phyloP scores from a whole-genome alignment of 2,113 vertebrate species.

The Platysternon megacephalum region DNA sequence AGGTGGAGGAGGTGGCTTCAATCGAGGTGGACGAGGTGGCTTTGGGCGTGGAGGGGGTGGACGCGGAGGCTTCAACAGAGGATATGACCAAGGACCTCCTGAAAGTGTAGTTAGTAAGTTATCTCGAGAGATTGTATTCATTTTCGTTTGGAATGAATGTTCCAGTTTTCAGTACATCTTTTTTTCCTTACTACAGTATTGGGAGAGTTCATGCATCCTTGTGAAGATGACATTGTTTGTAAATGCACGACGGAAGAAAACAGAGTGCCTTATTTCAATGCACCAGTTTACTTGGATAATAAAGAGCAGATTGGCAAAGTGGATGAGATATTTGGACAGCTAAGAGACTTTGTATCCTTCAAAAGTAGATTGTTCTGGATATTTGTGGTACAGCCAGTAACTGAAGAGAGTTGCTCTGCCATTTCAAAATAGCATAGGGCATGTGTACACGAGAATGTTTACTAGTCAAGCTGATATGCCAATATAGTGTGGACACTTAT shows the following conservation, averaged over 20 bases:
- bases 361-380: neutral
- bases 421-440: neutral
- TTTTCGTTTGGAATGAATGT: neutral
- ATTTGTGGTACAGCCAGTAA: neutral
- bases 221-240: slow-evolving; percentile 96
- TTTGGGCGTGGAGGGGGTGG: slow-evolving; percentile 75
- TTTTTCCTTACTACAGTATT: slow-evolving; percentile 79
- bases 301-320: slow-evolving; percentile 99
- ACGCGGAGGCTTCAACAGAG: slow-evolving; percentile 88
- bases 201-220: slow-evolving; percentile 96
- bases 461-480: neutral
- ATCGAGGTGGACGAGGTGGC: slow-evolving; percentile 66
- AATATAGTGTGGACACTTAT: neutral
- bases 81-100: slow-evolving; percentile 95
- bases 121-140: rapidly evolving
- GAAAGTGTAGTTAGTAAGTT: slow-evolving; percentile 93
- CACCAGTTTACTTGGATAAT: slow-evolving; percentile 96
- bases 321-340: slow-evolving; percentile 98
- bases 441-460: neutral
- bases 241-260: slow-evolving; percentile 95
- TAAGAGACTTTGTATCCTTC: slow-evolving; percentile 99
- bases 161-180: neutral
- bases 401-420: neutral
- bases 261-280: slow-evolving; percentile 98
- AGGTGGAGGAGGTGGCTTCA: slow-evolving; percentile 66